Evolutionary conservation across 2,888 invertebrate species (phyloP).

Genomic region (Phrixothrix hirtus): DNA sequence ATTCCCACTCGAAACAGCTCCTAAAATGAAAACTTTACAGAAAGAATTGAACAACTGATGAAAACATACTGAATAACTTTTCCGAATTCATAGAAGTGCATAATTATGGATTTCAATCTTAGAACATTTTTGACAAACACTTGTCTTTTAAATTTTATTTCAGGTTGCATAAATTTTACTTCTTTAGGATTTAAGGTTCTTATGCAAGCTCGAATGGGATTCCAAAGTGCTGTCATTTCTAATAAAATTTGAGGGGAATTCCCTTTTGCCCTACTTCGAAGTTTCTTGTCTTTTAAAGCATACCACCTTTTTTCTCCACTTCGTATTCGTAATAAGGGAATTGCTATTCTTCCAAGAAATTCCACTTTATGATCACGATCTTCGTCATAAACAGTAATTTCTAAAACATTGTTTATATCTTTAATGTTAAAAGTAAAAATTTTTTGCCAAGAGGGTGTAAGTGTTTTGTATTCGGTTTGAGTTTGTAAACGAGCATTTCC

Average conservation of each 20-base stretch:
- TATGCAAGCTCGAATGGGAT: constrained; percentile 88
- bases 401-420: constrained; percentile 92
- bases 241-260: constrained; percentile 86
- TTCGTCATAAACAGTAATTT: constrained; percentile 96
- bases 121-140: constrained; percentile 92
- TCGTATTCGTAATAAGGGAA: constrained; percentile 83
- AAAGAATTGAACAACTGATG: too few species aligned
- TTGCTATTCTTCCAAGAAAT: constrained; percentile 82
- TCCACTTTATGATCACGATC: constrained; percentile 98
- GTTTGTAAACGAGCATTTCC: constrained; percentile 95
- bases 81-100: constrained; percentile 86
- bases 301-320: constrained; percentile 96
- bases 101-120: constrained; percentile 85
- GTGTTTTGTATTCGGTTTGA: constrained; percentile 97
- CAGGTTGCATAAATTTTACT: constrained; percentile 92
- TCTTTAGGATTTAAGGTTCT: constrained; percentile 94
- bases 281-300: constrained; percentile 93
- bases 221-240: constrained; percentile 92
- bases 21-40: constrained; percentile 55
- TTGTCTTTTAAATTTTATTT: constrained; percentile 93
- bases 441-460: constrained; percentile 97
- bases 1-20: constrained; percentile 98
- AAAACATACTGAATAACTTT: constrained; percentile 87
- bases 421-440: constrained; percentile 97
- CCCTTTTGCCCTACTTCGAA: constrained; percentile 89